A percentile compares a stretch with the other conserved stretches of the same genome.
Conservation (phyloP, 2,888 invertebrate species). For the Zaprionus bogoriensis region DNA sequence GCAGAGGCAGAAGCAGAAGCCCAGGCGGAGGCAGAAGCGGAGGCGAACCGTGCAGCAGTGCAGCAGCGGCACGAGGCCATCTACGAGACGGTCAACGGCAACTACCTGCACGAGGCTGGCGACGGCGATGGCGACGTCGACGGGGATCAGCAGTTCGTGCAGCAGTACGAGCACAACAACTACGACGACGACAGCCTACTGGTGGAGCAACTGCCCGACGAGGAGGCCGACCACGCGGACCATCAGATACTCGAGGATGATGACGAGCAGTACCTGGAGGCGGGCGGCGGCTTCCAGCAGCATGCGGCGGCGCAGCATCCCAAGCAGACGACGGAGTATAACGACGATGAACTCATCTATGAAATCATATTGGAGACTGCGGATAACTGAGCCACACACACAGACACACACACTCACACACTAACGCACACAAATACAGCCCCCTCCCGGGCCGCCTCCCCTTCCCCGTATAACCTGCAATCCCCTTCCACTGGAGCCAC, state of each 20-base stretch:
- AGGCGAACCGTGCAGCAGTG: background rate
- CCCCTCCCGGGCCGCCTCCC: too few species aligned
- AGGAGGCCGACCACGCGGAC: constrained; percentile 14
- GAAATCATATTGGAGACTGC: constrained; percentile 68
- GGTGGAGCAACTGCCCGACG: constrained; percentile 34
- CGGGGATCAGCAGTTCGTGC: constrained; percentile 24
- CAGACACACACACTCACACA: too few species aligned
- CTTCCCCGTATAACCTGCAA: too few species aligned
- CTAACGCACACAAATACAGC: too few species aligned
- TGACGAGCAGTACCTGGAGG: constrained; percentile 38
- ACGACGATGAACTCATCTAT: constrained; percentile 58
- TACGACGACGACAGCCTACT: constrained; percentile 37
- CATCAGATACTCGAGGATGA: constrained; percentile 26
- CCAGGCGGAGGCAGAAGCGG: background rate
- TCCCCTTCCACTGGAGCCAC: background rate
- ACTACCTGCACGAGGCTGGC: constrained; percentile 22
- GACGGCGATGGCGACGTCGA: background rate
- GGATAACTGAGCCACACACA: constrained; percentile 47
- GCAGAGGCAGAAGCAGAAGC: background rate
- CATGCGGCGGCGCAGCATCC: constrained; percentile 20
- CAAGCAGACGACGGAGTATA: constrained; percentile 30
- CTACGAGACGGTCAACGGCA: constrained; percentile 21
- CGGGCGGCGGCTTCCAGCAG: background rate
- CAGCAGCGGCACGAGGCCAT: background rate
- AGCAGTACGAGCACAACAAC: constrained; percentile 38